Evolutionary conservation across 1,140 invertebrate genomes (phyloP), one percentile per base, ranked within the genome.

Genomic region (Bombus polaris): DNA sequence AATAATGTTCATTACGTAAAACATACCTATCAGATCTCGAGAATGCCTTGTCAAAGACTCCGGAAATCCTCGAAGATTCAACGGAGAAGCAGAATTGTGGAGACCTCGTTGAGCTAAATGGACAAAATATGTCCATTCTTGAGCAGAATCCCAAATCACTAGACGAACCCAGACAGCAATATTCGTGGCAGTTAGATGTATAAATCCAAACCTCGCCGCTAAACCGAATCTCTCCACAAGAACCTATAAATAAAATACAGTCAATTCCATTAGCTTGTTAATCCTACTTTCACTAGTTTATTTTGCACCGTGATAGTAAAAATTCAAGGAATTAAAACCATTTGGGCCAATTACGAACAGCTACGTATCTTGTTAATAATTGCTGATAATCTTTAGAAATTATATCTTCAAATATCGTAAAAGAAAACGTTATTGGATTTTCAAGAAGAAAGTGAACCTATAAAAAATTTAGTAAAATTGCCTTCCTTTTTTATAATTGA

Each of bases 181-280:
- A 89, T 97, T 97, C 0, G 96, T 96, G 1, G 96, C 96, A 9
- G 96, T 95, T 25, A 97, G 92, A 87, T 97, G 96, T 90, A 96
- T 96, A 86, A 97, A 96, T 12, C 96, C 95, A 88, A 96, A 96
- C 86, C 96, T 92, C 5, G 96, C 96, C 35, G 95, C 93, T 32
- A 96, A 88, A 12, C 96, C 96, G 81, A 96, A 96, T 83, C 93
- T 95, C 83, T 96, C 96, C 3, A 96, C 96, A 13, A 96, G 92
- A n/a, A 96, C 96, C 96, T 96, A 82, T 1, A 35, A 32, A 6
- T 2, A 2, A 28, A 32, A 37, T 18, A 59, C 3, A 22, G n/a
- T 72, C 3, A 47, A 81, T 59, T 74, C 28, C 10, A 35, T 81
- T 2, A 28, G 59, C 13, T 47, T 10, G 12, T 59, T 39, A 62